These are phyloP conservation scores for Pantherophis alleghaniensis DNA, from an alignment of 2,797 vertebrate species.

Conservation along the genomic window DNA sequence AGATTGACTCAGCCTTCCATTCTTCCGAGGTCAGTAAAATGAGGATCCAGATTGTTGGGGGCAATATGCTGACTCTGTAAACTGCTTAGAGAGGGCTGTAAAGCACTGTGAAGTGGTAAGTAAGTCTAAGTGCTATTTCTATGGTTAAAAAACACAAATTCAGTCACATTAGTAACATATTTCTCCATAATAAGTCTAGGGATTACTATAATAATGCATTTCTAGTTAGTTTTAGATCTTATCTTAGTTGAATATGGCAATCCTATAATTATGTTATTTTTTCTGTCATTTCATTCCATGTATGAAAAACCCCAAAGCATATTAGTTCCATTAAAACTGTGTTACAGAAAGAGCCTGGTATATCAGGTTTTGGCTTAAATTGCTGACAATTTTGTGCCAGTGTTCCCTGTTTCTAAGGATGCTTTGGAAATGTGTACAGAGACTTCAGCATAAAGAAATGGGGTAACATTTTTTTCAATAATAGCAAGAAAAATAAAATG, in stretches of 20 bases:
- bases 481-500: not conserved
- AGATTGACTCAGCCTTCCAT: too few species aligned
- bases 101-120: too few species aligned
- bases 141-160: not conserved
- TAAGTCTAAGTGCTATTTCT: too few species aligned
- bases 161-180: not conserved
- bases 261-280: not conserved
- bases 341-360: not conserved
- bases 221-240: not conserved
- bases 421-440: not conserved
- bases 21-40: too few species aligned
- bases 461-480: not conserved
- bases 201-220: conserved; percentile 12
- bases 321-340: conserved; percentile 18
- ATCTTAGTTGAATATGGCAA: not conserved
- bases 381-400: conserved; percentile 11
- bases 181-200: not conserved
- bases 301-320: not conserved
- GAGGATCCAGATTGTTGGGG: too few species aligned
- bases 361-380: conserved; percentile 11
- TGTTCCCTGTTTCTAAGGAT: not conserved
- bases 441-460: not conserved
- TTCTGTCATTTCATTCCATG: not conserved
- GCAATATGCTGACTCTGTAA: too few species aligned
- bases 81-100: too few species aligned